Conservation (phyloP, 1,140 invertebrate genomes). For the Drosophila rufa region DNA sequence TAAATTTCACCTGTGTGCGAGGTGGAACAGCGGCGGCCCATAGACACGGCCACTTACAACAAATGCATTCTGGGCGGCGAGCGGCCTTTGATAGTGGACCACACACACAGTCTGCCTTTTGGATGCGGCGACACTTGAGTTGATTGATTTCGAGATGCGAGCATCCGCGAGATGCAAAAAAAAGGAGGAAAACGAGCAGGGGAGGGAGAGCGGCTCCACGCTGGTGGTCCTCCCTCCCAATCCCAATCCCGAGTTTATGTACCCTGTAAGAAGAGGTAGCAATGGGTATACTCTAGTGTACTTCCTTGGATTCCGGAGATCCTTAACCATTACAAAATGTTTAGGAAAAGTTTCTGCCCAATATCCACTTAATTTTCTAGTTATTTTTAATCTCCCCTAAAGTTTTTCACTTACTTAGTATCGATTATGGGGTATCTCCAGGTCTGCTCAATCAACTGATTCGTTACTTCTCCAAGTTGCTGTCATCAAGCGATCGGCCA, state of each 20-base stretch:
- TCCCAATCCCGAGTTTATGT: neutral
- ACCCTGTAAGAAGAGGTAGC: neutral
- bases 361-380: too few relatives aligned
- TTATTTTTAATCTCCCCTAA: too few relatives aligned
- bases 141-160: conserved; percentile 77
- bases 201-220: conserved; percentile 36
- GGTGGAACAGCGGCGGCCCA: conserved; percentile 48
- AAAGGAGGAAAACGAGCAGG: conserved; percentile 15
- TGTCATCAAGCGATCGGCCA: conserved; percentile 39
- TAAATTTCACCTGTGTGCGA: conserved; percentile 83
- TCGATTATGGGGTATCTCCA: neutral
- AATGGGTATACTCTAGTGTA: neutral
- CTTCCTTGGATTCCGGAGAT: too few relatives aligned
- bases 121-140: conserved; percentile 71
- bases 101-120: conserved; percentile 55
- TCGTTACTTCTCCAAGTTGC: neutral
- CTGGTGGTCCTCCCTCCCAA: conserved; percentile 59
- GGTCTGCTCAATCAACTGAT: neutral
- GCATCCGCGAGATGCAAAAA: conserved; percentile 76
- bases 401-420: too few relatives aligned
- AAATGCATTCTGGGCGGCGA: conserved; percentile 73
- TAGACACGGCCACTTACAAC: conserved; percentile 82
- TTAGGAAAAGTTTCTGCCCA: too few relatives aligned
- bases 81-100: conserved; percentile 79
- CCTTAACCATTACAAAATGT: too few relatives aligned